Evolutionary conservation across 2,888 invertebrate species (phyloP).

Genomic region (Automeris io): DNA sequence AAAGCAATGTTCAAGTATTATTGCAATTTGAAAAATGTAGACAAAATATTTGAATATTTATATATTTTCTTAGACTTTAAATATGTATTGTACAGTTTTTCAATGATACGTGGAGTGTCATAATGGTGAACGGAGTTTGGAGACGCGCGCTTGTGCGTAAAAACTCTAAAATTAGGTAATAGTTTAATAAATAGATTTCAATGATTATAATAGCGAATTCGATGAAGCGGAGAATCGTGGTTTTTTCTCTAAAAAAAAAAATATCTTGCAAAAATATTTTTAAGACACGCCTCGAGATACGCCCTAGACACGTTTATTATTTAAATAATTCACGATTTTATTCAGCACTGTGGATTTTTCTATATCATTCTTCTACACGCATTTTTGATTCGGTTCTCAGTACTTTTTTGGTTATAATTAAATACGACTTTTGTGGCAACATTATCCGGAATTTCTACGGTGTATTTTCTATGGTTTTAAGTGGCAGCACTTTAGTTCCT

Average conservation of each 20-base stretch:
- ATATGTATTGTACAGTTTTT: slow-evolving; percentile 33
- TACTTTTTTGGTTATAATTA: slow-evolving; percentile 17
- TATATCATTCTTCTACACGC: slow-evolving; percentile 10
- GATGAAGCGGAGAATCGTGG: slow-evolving; percentile 33
- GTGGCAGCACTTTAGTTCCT: not conserved
- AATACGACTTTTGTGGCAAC: slow-evolving; percentile 37
- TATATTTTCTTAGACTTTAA: slow-evolving; percentile 56
- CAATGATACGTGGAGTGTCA: slow-evolving; percentile 16
- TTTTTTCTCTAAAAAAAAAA: slow-evolving; percentile 35
- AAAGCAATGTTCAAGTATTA: slow-evolving; percentile 38
- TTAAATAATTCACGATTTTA: slow-evolving; percentile 21
- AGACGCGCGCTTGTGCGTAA: slow-evolving; percentile 8
- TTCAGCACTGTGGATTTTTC: slow-evolving; percentile 33
- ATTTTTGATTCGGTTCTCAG: slow-evolving; percentile 13
- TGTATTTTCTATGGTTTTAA: too few relatives aligned
- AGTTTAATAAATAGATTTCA: slow-evolving; percentile 8
- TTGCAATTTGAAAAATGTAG: slow-evolving; percentile 39
- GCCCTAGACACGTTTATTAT: slow-evolving; percentile 18
- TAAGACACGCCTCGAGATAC: slow-evolving; percentile 41
- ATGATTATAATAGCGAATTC: slow-evolving; percentile 18
- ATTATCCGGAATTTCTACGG: too few relatives aligned
- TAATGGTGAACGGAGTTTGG: slow-evolving; percentile 17
- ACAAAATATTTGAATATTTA: slow-evolving; percentile 40
- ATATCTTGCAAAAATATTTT: slow-evolving; percentile 36
- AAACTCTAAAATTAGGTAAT: slow-evolving; percentile 1